phyloP scores from a whole-genome alignment of 2,888 invertebrate species.

The Leptothorax acervorum region DNA sequence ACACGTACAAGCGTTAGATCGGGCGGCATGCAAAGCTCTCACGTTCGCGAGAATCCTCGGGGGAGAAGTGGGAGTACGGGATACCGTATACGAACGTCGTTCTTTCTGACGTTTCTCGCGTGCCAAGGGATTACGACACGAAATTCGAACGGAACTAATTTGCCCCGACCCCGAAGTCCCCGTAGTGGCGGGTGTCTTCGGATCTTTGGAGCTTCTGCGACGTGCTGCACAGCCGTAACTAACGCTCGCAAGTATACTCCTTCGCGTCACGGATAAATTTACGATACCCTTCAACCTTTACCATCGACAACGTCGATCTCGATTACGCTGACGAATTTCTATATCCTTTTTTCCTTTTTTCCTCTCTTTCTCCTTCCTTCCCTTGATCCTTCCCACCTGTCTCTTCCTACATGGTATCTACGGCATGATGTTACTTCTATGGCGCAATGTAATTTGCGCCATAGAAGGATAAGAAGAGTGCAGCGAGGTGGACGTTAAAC shows the following conservation, averaged over 20 bases:
- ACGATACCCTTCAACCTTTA: neutral
- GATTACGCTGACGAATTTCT: constrained; percentile 7
- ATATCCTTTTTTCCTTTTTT: neutral
- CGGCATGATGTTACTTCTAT: neutral
- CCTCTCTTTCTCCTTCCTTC: neutral
- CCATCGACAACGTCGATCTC: constrained; percentile 30
- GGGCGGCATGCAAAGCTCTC: constrained; percentile 38
- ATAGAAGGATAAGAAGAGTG: neutral
- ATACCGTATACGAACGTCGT: constrained; percentile 8
- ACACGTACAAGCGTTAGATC: constrained; percentile 23
- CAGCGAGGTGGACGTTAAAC: constrained; percentile 22
- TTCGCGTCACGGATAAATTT: neutral
- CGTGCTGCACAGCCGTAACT: constrained; percentile 17
- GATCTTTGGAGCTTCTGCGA: neutral
- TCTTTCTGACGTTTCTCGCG: constrained; percentile 47
- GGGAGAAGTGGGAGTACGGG: neutral
- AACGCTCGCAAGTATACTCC: neutral
- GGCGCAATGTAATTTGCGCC: neutral
- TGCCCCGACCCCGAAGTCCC: constrained; percentile 10
- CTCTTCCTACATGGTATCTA: neutral
- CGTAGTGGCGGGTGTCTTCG: constrained; percentile 1
- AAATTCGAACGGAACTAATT: constrained; percentile 50
- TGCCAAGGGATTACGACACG: constrained; percentile 36
- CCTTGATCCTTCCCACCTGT: neutral
- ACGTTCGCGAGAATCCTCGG: constrained; percentile 26